Base-by-base conservation (phyloP, 1,140 invertebrate genomes). In the Halictus rubicundus region DNA sequence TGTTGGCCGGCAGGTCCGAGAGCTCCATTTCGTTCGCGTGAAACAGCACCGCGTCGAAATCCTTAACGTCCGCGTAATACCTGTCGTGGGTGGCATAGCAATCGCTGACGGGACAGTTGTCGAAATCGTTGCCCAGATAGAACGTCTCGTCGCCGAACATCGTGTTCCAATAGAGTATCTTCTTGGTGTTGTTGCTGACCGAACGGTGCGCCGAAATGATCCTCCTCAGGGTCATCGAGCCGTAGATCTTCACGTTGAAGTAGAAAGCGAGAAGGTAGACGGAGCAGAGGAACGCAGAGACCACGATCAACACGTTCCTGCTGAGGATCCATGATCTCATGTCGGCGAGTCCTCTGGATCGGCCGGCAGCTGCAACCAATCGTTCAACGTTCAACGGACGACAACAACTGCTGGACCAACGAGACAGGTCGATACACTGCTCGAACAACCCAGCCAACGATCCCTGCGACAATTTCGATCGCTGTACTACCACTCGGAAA, bases 1-100 rank as follows among this genome's bases (percentile, higher is more conserved):
- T 74, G 1, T 12, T 65, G 0, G 0, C 9, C 1, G 90, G 90
- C 39, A 89, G 4, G n/a, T 89, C 88, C 0, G 12, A 0, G 0
- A 4, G 5, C 0, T 39, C 16, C 0, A 91, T 54, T 23, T 90
- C 85, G 37, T 83, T 83, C 0, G 81, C 84, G 39, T 91, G 90
- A 46, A 91, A 91, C 0, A 91, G 23, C 9, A 91, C 52, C 0
- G 88, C 90, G 46, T 91, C 90, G 42, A 86, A 91, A 0, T 87
- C 78, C 1, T 77, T 70, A 39, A 87, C 27, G 21, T 74, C 37
- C 39, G 46, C 14, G 10, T 73, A 27, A 2, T 46, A 7, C 2
- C 64, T 52, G 9, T 86, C 76, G 25, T 80, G 63, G 0, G 88
- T 86, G 3, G 88, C 80, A 25, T 82, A 86, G 52, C 90, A 91